These are phyloP conservation scores for Brenthis ino DNA, from an alignment of 2,888 invertebrate species.

Conservation along the genomic window DNA sequence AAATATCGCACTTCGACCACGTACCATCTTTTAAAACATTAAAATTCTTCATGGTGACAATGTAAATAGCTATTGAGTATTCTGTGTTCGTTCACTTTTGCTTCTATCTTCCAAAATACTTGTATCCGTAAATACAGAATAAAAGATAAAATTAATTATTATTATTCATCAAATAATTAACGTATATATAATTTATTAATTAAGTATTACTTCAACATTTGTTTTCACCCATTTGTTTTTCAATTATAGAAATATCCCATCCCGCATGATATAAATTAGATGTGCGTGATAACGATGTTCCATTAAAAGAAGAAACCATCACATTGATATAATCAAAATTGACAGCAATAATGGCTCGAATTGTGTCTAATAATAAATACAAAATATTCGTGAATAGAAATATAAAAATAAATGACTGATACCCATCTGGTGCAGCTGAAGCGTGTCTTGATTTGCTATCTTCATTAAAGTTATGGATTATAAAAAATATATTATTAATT, in stretches of 20 bases:
- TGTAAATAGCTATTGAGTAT: constrained; percentile 22
- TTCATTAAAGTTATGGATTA: no score
- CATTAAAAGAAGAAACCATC: constrained; percentile 1
- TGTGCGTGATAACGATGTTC: constrained; percentile 23
- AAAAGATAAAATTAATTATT: no score
- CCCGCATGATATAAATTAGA: constrained; percentile 32
- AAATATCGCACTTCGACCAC: constrained; percentile 31
- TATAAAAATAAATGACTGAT: constrained; percentile 7
- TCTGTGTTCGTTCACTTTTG: constrained; percentile 15
- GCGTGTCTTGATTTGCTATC: no score
- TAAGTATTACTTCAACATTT: no score
- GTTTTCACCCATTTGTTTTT: no score
- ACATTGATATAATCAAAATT: constrained; percentile 20
- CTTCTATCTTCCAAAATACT: constrained; percentile 1
- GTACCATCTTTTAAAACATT: constrained; percentile 24
- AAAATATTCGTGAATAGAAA: neutral
- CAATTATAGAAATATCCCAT: neutral
- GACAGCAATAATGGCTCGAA: neutral
- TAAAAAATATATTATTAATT: no score
- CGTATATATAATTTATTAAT: no score
- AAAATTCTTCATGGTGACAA: constrained; percentile 19
- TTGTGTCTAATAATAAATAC: neutral
- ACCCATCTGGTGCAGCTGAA: no score
- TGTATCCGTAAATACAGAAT: neutral
- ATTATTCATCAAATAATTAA: no score